These are phyloP conservation scores for Aphodius granarius DNA, from an alignment of 2,888 invertebrate genomes.

Conservation along the genomic window DNA sequence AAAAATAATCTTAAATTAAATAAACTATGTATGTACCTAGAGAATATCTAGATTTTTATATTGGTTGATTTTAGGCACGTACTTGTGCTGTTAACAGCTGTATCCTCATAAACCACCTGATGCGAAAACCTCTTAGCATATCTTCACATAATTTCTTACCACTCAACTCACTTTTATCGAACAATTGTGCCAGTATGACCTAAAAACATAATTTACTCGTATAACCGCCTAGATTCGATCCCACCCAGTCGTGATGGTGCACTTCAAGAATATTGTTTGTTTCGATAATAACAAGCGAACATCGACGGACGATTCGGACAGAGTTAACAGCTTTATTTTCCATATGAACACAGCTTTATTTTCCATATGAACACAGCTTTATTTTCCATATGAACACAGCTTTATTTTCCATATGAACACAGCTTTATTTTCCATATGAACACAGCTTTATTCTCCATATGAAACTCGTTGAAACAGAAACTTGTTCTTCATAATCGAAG, in stretches of 20 bases:
- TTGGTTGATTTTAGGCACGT: not conserved
- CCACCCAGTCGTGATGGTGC: not conserved
- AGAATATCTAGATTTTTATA: no score
- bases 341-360: no score
- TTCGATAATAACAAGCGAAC: not conserved
- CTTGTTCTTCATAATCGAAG: not conserved
- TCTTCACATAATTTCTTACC: not conserved
- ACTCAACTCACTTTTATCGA: not conserved
- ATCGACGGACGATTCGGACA: not conserved
- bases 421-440: not conserved
- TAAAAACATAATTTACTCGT: not conserved
- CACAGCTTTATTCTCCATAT: not conserved
- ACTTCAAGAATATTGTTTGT: not conserved
- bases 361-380: no score
- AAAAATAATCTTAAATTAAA: no score
- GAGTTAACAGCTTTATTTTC: not conserved
- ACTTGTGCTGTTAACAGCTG: not conserved
- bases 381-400: no score
- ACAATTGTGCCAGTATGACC: not conserved
- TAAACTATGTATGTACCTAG: no score
- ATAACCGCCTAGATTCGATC: not conserved
- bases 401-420: no score
- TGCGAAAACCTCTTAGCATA: not conserved
- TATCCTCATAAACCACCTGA: not conserved
- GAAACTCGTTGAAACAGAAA: not conserved